Percentiles rank a stretch among this genome's conserved stretches.
These are phyloP conservation scores for Halictus rubicundus DNA, from an alignment of 1,140 invertebrate genomes.

Conservation along the genomic window DNA sequence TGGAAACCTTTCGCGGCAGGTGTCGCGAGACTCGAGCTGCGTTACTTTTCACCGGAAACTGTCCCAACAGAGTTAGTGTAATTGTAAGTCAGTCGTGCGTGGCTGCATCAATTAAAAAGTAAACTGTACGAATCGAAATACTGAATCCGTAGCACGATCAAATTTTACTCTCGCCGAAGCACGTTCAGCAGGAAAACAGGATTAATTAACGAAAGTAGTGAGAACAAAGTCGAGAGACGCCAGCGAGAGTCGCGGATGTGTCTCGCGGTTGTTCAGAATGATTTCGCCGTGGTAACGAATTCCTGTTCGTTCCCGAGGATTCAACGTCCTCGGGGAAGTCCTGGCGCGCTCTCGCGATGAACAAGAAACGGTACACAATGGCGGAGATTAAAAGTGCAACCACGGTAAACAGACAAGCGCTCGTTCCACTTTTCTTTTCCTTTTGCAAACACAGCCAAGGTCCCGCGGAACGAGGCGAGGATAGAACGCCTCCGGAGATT, in stretches of 20 bases:
- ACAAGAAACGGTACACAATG: conserved; percentile 20
- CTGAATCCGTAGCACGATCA: too few species aligned
- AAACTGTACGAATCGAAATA: too few species aligned
- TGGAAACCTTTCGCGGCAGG: not conserved
- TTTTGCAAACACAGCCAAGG: not conserved
- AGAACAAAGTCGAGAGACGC: too few species aligned
- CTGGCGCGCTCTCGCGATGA: conserved; percentile 19
- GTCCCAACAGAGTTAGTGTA: not conserved
- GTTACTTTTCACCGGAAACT: not conserved
- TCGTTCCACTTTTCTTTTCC: not conserved
- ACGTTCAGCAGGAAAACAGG: too few species aligned
- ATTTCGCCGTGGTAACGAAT: conserved; percentile 2
- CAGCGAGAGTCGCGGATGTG: not conserved
- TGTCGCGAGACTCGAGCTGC: not conserved
- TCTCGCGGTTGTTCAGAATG: not conserved
- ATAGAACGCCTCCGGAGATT: not conserved
- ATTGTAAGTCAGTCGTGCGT: too few species aligned
- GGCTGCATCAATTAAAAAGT: too few species aligned
- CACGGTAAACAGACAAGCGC: not conserved
- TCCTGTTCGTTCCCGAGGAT: not conserved
- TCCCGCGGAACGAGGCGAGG: not conserved
- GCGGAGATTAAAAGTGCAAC: conserved; percentile 43
- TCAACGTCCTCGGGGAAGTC: conserved; percentile 5
- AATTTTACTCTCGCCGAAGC: too few species aligned
- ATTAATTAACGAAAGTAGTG: too few species aligned